These are phyloP conservation scores for Rotaria macrura DNA, from an alignment of 2,888 invertebrate species.

Conservation along the genomic window DNA sequence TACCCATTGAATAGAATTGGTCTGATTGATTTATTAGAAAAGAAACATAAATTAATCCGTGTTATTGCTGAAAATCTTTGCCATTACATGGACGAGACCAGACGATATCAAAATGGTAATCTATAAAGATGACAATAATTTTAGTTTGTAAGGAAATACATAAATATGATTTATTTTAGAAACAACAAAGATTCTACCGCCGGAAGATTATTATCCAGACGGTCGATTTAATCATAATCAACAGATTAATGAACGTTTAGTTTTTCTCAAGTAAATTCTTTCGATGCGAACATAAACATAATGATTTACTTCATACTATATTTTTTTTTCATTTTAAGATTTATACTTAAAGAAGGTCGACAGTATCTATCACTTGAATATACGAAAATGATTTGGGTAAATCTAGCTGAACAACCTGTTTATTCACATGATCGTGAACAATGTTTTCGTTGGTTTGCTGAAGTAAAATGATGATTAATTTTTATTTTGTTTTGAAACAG, in stretches of 20 bases:
- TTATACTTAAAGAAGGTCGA: conserved; percentile 60
- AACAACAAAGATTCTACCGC: conserved; percentile 68
- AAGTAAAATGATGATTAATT: conserved; percentile 48
- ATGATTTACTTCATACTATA: too few relatives aligned
- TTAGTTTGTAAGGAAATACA: not conserved
- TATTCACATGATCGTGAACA: conserved; percentile 84
- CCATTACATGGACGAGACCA: conserved; percentile 71
- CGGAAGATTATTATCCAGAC: conserved; percentile 57
- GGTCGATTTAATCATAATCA: conserved; percentile 78
- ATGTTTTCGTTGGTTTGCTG: conserved; percentile 95
- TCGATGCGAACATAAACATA: too few relatives aligned
- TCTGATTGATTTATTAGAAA: conserved; percentile 78
- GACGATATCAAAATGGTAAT: not conserved
- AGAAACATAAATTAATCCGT: conserved; percentile 79
- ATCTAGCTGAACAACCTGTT: conserved; percentile 81
- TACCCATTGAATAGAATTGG: conserved; percentile 54
- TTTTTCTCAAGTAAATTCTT: conserved; percentile 60
- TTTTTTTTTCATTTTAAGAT: too few relatives aligned
- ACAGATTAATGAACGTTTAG: conserved; percentile 83
- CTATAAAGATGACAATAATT: not conserved
- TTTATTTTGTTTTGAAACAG: too few relatives aligned
- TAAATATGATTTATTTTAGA: too few relatives aligned
- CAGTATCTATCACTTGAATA: conserved; percentile 90
- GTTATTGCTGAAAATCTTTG: conserved; percentile 80
- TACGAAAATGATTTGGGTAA: conserved; percentile 81